phyloP scores from a whole-genome alignment of 2,797 vertebrate species.

The Crenichthys baileyi region DNA sequence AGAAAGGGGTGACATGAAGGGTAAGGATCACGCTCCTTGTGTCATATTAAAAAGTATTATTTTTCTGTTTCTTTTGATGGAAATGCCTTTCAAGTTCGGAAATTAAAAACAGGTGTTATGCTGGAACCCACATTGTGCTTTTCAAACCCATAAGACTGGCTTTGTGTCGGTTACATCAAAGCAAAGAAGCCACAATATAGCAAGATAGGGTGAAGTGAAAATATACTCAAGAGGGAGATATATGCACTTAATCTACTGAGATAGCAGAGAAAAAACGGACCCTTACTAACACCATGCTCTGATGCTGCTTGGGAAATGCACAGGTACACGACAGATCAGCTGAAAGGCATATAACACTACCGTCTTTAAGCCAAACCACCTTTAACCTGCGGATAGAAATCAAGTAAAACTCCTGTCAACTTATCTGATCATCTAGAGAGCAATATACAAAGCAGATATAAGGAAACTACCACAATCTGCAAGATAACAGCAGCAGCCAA shows the following conservation, averaged over 20 bases:
- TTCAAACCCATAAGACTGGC: constrained; percentile 83
- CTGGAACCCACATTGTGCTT: constrained; percentile 88
- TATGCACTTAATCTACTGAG: constrained; percentile 36
- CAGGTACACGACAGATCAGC: constrained; percentile 1
- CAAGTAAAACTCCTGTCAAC: not conserved
- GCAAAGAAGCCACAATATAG: constrained; percentile 83
- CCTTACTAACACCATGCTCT: constrained; percentile 2
- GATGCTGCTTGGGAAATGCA: constrained; percentile 8
- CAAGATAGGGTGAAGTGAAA: constrained; percentile 64
- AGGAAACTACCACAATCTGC: not conserved
- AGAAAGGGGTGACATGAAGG: constrained; percentile 53
- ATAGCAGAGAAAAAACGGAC: constrained; percentile 40
- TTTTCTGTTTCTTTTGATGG: constrained; percentile 93
- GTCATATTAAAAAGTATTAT: constrained; percentile 89
- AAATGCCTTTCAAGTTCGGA: constrained; percentile 95
- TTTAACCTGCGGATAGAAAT: not conserved
- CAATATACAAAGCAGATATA: not conserved
- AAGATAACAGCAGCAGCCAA: too few species aligned
- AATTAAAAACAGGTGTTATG: constrained; percentile 95
- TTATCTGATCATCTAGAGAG: not conserved
- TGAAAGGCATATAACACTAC: not conserved
- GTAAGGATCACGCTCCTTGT: constrained; percentile 77
- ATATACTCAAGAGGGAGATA: constrained; percentile 48
- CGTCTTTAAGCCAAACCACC: not conserved
- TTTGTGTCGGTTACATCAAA: constrained; percentile 90